Conservation (phyloP, 1,140 invertebrate genomes). For the Campoletis sonorensis region DNA sequence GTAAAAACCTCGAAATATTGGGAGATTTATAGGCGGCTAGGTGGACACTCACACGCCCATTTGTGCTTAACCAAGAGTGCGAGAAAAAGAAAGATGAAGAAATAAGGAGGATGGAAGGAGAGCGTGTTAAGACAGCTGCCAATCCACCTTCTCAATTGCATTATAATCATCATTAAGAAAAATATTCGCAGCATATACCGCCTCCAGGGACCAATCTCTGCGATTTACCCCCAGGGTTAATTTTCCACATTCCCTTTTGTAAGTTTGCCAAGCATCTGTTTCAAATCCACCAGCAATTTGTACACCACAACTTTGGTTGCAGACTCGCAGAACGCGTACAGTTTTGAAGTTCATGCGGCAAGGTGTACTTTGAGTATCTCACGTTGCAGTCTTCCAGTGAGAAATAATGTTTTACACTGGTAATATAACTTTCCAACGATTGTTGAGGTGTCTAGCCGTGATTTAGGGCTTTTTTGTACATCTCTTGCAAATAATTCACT, state of each 20-base stretch:
- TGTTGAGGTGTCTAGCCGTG: neutral
- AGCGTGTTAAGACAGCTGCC: conserved; percentile 37
- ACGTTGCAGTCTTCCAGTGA: neutral
- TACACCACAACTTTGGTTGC: neutral
- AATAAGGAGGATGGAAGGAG: neutral
- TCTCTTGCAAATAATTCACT: conserved; percentile 16
- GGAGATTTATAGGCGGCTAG: conserved; percentile 45
- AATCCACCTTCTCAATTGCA: conserved; percentile 3
- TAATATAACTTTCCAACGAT: conserved; percentile 39
- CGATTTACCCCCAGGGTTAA: neutral
- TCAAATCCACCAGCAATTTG: conserved; percentile 5
- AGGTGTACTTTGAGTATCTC: neutral
- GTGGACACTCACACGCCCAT: conserved; percentile 19
- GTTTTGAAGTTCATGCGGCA: neutral
- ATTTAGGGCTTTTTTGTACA: conserved; percentile 27
- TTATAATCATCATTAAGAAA: conserved; percentile 18
- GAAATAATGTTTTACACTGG: conserved; percentile 18
- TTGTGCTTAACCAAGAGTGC: neutral
- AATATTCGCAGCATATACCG: neutral
- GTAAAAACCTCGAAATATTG: conserved; percentile 47
- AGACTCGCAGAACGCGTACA: neutral
- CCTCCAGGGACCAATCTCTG: neutral
- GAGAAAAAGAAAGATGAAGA: neutral
- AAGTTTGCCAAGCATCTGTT: neutral
- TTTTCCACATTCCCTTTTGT: neutral